Evolutionary conservation across 1,140 invertebrate species (phyloP).

Genomic region (Drosophila dunni): DNA sequence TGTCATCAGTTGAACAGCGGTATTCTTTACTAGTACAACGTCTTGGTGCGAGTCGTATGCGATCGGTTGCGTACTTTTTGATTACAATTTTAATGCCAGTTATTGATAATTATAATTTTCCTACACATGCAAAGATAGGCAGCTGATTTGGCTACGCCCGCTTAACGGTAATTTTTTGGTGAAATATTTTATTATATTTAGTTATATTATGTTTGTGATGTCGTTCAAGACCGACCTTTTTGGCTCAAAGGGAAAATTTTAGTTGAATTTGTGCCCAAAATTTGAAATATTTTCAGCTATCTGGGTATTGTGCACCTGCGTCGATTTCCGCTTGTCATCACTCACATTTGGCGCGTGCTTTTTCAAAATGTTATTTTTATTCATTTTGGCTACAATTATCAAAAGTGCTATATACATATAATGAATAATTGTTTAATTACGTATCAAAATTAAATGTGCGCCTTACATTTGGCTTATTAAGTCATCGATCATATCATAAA

Average conservation of each 20-base stretch:
- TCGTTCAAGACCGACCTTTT: slow-evolving; percentile 23
- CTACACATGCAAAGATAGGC: slow-evolving; percentile 47
- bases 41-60: slow-evolving; percentile 49
- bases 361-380: slow-evolving; percentile 10
- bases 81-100: slow-evolving; percentile 59
- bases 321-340: slow-evolving; percentile 19
- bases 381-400: slow-evolving; percentile 17
- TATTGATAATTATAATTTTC: slow-evolving; percentile 48
- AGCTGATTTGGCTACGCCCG: slow-evolving; percentile 44
- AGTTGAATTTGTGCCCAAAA: slow-evolving; percentile 33
- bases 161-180: slow-evolving; percentile 50
- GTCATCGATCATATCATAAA: slow-evolving; percentile 4
- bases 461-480: not conserved
- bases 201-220: slow-evolving; percentile 35
- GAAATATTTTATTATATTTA: slow-evolving; percentile 7
- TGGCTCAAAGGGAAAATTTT: not conserved
- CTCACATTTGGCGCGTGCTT: slow-evolving; percentile 7
- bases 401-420: not conserved
- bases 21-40: slow-evolving; percentile 51
- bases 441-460: not conserved
- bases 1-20: slow-evolving; percentile 68
- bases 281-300: slow-evolving; percentile 29
- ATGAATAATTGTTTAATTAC: not conserved
- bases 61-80: slow-evolving; percentile 49
- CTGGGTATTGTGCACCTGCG: slow-evolving; percentile 8